Conservation (phyloP, 2,888 invertebrate genomes). For the Eutolmus rufibarbis region DNA sequence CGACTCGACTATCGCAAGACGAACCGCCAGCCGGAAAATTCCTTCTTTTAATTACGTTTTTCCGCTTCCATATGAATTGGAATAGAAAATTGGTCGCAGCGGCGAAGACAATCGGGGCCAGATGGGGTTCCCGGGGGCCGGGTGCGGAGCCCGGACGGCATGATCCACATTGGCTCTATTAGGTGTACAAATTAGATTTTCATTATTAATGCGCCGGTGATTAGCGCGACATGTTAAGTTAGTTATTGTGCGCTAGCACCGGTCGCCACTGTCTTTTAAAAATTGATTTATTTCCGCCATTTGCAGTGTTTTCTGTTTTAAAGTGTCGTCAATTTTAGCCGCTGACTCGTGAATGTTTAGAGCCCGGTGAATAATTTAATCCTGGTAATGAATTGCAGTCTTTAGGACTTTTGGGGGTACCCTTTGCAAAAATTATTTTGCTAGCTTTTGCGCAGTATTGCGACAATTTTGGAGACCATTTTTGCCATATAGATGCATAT, state of each 20-base stretch:
- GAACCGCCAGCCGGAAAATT: not conserved
- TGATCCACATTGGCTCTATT: slow-evolving; percentile 10
- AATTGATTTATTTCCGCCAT: slow-evolving; percentile 17
- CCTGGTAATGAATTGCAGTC: not conserved
- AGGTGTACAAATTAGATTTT: slow-evolving; percentile 41
- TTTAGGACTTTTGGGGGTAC: not conserved
- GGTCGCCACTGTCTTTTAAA: not conserved
- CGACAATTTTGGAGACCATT: not conserved
- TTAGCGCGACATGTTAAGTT: slow-evolving; percentile 6
- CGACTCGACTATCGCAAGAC: slow-evolving; percentile 22
- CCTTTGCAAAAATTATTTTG: not conserved
- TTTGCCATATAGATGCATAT: not conserved
- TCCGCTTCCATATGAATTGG: slow-evolving; percentile 7
- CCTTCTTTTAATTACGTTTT: slow-evolving; percentile 39
- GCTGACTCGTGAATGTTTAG: not conserved
- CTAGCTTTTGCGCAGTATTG: not conserved
- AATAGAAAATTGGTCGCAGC: slow-evolving; percentile 33
- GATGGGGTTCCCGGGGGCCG: slow-evolving; percentile 4
- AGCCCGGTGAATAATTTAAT: not conserved
- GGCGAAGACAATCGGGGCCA: not conserved
- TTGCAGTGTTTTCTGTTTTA: not conserved
- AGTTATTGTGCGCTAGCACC: not conserved
- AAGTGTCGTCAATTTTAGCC: not conserved
- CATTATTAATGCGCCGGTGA: slow-evolving; percentile 32
- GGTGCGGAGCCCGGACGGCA: not conserved